phyloP scores from a whole-genome alignment of 2,797 vertebrate genomes.

The Ceryle rudis region DNA sequence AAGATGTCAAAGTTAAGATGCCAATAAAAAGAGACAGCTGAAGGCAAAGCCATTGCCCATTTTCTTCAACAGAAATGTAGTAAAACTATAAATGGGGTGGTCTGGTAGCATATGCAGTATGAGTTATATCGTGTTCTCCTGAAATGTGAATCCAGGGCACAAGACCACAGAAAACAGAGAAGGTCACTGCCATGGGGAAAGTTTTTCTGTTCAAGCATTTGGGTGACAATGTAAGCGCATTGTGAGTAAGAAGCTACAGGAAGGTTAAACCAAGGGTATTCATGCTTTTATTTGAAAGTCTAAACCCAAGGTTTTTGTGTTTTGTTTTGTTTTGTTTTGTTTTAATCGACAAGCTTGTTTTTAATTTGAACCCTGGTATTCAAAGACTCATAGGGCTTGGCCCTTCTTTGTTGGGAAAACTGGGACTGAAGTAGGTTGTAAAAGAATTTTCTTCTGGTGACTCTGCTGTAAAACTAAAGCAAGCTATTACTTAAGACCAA shows the following conservation, averaged over 20 bases:
- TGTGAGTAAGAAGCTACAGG: background rate
- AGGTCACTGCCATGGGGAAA: background rate
- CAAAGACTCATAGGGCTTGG: background rate
- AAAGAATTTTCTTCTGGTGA: background rate
- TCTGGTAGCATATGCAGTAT: background rate
- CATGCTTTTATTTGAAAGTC: background rate
- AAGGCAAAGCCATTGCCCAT: background rate
- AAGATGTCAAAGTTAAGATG: constrained; percentile 7
- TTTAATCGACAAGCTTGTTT: background rate
- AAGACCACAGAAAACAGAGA: background rate
- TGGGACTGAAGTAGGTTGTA: background rate
- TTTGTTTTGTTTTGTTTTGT: background rate
- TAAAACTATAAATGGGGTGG: background rate
- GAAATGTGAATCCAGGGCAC: background rate
- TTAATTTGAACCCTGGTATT: background rate
- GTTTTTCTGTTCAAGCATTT: background rate
- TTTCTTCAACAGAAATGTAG: background rate
- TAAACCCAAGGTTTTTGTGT: background rate
- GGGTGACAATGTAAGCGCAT: background rate
- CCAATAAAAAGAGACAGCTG: background rate
- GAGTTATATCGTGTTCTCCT: background rate
- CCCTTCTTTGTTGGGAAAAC: background rate
- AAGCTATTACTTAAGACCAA: background rate
- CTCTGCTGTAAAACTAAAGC: background rate
- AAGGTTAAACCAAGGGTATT: background rate